phyloP scores from a whole-genome alignment of 2,888 invertebrate genomes.

The Synergus itoensis region DNA sequence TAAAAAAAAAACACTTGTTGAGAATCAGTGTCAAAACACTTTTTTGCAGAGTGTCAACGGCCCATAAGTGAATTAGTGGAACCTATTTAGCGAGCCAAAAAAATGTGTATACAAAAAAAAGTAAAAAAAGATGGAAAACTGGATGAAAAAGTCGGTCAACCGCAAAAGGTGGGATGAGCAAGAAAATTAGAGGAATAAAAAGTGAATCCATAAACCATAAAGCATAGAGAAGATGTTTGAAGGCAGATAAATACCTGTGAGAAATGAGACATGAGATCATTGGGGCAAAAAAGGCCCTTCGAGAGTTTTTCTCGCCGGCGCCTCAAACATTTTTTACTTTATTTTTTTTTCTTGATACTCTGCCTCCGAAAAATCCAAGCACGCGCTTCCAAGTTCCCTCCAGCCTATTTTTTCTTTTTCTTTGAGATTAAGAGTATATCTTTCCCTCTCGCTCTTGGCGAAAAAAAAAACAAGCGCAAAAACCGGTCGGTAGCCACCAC shows the following conservation, averaged over 20 bases:
- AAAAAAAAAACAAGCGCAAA: conserved; percentile 4
- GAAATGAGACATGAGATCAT: conserved; percentile 10
- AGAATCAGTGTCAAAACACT: conserved; percentile 1
- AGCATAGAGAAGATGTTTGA: conserved; percentile 4
- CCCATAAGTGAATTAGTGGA: background rate
- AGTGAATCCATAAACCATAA: background rate
- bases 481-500: conserved; percentile 25
- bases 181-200: background rate
- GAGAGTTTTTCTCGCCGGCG: conserved; percentile 25
- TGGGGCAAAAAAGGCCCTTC: conserved; percentile 37
- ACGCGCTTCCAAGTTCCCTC: conserved; percentile 26
- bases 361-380: conserved; percentile 12
- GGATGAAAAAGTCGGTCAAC: background rate
- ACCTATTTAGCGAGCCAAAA: background rate
- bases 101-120: background rate
- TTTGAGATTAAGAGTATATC: background rate
- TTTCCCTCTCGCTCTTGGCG: background rate
- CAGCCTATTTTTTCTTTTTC: background rate
- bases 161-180: background rate
- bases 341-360: conserved; percentile 7
- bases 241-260: conserved; percentile 19
- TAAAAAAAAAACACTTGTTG: background rate
- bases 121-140: background rate
- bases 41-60: background rate
- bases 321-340: conserved; percentile 8